Evolutionary conservation across 2,888 invertebrate genomes (phyloP).

Genomic region (Tribolium freemani): DNA sequence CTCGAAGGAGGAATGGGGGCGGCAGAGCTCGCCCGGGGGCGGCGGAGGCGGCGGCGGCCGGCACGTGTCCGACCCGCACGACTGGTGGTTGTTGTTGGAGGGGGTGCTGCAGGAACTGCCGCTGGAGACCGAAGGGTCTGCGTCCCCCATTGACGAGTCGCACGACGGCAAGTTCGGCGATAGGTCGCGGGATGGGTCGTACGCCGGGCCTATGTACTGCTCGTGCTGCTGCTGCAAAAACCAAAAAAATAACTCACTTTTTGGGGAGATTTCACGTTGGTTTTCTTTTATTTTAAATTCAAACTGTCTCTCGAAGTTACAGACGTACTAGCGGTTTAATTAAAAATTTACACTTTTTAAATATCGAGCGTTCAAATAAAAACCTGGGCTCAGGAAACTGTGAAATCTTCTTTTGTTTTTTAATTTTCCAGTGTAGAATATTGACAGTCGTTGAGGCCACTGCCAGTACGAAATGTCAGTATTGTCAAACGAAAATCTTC

Average conservation of each 20-base stretch:
- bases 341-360: no score
- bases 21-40: constrained; percentile 46
- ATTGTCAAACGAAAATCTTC: no score
- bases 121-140: constrained; percentile 71
- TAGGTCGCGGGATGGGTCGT: constrained; percentile 81
- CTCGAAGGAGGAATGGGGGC: constrained; percentile 67
- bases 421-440: no score
- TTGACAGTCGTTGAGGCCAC: no score
- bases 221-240: constrained; percentile 79
- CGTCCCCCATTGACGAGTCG: constrained; percentile 72
- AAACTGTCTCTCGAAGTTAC: no score
- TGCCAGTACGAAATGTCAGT: no score
- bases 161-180: constrained; percentile 81
- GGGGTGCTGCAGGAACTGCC: constrained; percentile 74
- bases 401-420: no score
- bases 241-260: constrained; percentile 17
- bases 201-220: constrained; percentile 74
- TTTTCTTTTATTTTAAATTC: no score
- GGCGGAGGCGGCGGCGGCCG: constrained; percentile 60
- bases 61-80: constrained; percentile 67
- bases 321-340: no score
- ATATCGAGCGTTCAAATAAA: no score
- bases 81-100: constrained; percentile 71
- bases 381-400: no score
- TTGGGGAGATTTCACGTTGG: no score